Evolutionary conservation across 35 echinoderm and acorn worm genomes (phyloP).

Genomic region (Apostichopus californicus): DNA sequence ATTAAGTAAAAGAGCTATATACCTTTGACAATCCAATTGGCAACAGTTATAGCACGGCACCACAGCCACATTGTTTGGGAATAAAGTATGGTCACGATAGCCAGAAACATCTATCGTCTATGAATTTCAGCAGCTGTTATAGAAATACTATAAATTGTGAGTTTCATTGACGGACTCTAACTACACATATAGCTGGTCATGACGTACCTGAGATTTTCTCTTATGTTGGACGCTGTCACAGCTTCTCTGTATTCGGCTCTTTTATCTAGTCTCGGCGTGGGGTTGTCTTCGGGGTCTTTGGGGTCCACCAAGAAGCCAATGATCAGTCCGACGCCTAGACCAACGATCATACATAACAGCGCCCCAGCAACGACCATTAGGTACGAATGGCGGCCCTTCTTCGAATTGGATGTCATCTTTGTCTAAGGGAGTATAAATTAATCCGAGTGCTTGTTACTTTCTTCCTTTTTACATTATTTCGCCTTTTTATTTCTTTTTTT

Average conservation of each 20-base stretch:
- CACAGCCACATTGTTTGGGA: too few species aligned
- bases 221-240: not conserved
- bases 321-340: constrained; percentile 11
- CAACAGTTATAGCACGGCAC: too few species aligned
- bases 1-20: too few species aligned
- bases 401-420: constrained; percentile 13
- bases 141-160: too few species aligned
- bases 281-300: not conserved
- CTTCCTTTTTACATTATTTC: too few species aligned
- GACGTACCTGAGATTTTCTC: constrained; percentile 42
- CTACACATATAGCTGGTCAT: too few species aligned
- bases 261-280: constrained; percentile 17
- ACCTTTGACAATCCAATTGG: too few species aligned
- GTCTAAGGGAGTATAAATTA: not conserved
- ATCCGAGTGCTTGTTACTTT: not conserved
- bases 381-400: constrained; percentile 4
- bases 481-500: too few species aligned
- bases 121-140: too few species aligned
- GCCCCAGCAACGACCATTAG: constrained; percentile 7
- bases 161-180: too few species aligned
- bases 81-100: too few species aligned
- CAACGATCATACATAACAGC: constrained; percentile 38
- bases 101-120: too few species aligned
- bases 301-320: constrained; percentile 43
- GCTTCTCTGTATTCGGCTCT: constrained; percentile 21